These are phyloP conservation scores for Phortica variegata DNA, from an alignment of 1,140 invertebrate species.

Conservation along the genomic window DNA sequence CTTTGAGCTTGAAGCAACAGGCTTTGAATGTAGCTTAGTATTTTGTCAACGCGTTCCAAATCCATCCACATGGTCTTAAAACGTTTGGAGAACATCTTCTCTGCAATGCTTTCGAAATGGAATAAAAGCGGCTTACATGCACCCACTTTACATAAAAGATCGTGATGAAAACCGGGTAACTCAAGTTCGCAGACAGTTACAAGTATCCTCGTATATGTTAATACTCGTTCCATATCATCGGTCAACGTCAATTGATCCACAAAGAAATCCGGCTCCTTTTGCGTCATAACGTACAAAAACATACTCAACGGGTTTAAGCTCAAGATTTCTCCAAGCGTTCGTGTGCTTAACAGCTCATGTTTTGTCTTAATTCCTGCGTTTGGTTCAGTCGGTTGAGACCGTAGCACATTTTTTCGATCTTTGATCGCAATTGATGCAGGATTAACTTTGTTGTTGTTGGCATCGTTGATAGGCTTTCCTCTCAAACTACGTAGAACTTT, in stretches of 20 bases:
- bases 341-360: too few species aligned
- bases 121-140: constrained; percentile 18
- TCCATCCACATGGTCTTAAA: constrained; percentile 12
- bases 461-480: too few species aligned
- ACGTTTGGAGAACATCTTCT: constrained; percentile 5
- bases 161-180: constrained; percentile 52
- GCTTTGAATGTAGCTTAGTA: constrained; percentile 25
- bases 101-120: constrained; percentile 14
- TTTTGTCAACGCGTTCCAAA: constrained; percentile 9
- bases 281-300: constrained; percentile 41
- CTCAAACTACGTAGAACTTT: too few species aligned
- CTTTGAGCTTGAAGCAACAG: constrained; percentile 29
- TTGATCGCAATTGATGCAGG: too few species aligned
- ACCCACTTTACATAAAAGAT: constrained; percentile 20
- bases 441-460: too few species aligned
- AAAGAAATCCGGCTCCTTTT: constrained; percentile 42
- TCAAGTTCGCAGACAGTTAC: constrained; percentile 58
- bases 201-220: constrained; percentile 50
- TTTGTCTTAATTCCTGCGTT: too few species aligned
- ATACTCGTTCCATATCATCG: constrained; percentile 32
- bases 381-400: too few species aligned
- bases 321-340: too few species aligned
- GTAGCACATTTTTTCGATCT: too few species aligned
- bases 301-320: too few species aligned
- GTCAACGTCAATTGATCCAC: constrained; percentile 24